phyloP scores from a whole-genome alignment of 2,113 vertebrate genomes.

The Ahaetulla prasina region DNA sequence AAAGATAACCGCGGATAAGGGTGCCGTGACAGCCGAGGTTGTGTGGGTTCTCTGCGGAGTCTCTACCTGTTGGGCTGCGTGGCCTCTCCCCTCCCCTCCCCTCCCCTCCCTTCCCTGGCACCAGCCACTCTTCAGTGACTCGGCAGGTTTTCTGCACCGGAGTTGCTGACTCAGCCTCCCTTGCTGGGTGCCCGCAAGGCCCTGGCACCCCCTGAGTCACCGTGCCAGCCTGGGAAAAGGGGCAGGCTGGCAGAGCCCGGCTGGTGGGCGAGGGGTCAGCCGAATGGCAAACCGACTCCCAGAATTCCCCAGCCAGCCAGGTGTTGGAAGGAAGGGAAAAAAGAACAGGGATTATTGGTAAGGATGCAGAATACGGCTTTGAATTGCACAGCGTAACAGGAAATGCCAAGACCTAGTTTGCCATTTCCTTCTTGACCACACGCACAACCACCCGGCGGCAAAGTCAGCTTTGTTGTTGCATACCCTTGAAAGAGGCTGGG shows the following conservation, averaged over 20 bases:
- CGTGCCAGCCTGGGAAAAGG: neutral
- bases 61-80: neutral
- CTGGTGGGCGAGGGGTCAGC: neutral
- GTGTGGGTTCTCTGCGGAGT: neutral
- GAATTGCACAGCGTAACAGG: neutral
- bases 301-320: neutral
- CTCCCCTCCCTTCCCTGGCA: neutral
- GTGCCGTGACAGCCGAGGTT: neutral
- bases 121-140: neutral
- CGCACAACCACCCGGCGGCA: too few species aligned
- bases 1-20: neutral
- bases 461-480: too few species aligned
- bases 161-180: constrained; percentile 12
- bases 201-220: neutral
- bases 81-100: neutral
- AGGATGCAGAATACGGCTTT: neutral
- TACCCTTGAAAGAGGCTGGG: too few species aligned
- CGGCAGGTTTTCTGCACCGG: neutral
- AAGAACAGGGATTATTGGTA: too few species aligned
- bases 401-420: neutral
- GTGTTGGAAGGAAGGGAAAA: too few species aligned
- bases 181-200: neutral
- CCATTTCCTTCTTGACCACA: neutral
- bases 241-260: neutral
- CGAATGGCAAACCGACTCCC: neutral